A percentile compares a stretch with the other conserved stretches of the same genome.
These are phyloP conservation scores for Kryptolebias ocellatus DNA, from an alignment of 2,797 vertebrate species.

Conservation along the genomic window DNA sequence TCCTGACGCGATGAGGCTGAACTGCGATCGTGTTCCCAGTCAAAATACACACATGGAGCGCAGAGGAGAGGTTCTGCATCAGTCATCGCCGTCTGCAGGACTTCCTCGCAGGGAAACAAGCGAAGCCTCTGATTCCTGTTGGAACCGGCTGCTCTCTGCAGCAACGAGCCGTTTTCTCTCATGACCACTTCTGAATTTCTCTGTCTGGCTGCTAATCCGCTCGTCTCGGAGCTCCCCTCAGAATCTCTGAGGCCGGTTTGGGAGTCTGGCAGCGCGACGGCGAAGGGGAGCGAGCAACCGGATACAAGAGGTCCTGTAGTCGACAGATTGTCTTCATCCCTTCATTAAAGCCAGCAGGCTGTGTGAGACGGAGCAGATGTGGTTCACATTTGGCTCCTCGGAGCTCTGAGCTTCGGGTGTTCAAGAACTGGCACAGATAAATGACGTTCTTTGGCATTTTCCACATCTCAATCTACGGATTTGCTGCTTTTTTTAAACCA, in stretches of 20 bases:
- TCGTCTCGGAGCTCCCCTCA: constrained; percentile 43
- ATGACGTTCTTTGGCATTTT: background rate
- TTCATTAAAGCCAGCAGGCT: constrained; percentile 33
- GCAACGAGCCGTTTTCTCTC: constrained; percentile 40
- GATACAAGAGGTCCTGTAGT: constrained; percentile 28
- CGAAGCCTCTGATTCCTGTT: constrained; percentile 40
- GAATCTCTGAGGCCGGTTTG: constrained; percentile 40
- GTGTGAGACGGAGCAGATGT: constrained; percentile 15
- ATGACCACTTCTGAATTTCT: constrained; percentile 55
- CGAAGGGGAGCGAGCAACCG: constrained; percentile 12
- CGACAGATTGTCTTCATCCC: constrained; percentile 22
- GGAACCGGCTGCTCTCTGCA: constrained; percentile 46
- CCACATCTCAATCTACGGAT: background rate
- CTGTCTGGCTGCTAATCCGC: constrained; percentile 65
- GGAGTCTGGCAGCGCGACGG: constrained; percentile 42
- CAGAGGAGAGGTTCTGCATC: constrained; percentile 33
- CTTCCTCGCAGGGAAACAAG: constrained; percentile 45
- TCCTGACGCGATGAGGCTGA: constrained; percentile 31
- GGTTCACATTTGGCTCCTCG: background rate
- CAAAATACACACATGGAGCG: constrained; percentile 6
- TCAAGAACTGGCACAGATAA: background rate
- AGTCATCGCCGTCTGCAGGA: constrained; percentile 31
- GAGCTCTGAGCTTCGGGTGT: background rate
- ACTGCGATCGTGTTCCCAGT: constrained; percentile 23
- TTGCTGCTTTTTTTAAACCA: too few species aligned